Evolutionary conservation across 2,797 vertebrate species (phyloP), one percentile per base, ranked within the genome.

Genomic region (Phataginus tetradactyla): DNA sequence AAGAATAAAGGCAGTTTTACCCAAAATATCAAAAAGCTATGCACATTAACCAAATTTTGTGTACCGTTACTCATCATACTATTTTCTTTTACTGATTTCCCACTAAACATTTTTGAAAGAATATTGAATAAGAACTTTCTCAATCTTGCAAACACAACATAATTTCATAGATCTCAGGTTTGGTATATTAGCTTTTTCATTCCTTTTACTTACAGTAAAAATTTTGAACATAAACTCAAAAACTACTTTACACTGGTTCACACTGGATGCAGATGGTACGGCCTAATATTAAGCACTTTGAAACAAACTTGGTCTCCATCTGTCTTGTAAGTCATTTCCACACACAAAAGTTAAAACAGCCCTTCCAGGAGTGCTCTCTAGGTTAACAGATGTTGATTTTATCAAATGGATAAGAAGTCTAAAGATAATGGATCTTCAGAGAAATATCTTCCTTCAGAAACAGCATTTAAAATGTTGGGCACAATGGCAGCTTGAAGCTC

Each of bases 341-440:
- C 39, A 88, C 15, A 23, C 53, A 8, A 90, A 86, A 57, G 34
- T 37, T 15, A 69, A 91, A 63, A 96, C 12, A 93, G 55, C 7
- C 25, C 75, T 95, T 77, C 49, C 39, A 51, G 64, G 42, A 80
- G 81, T 12, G 17, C 27, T 71, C 23, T 63, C 29, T 68, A 25
- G 55, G 61, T 86, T 80, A 86, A 94, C 37, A 63, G 59, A 89
- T 81, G 51, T 39, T 71, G 83, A 78, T 51, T 66, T 91, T 93
- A 59, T 90, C 57, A 74, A 45, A 69, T 27, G 27, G 39, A 88
- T 71, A 92, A 68, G 69, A 3, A 39, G 8, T 77, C 64, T 87
- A 92, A 95, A 96, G 63, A 68, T 90, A 96, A 96, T 74, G 42
- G 51, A 81, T 88, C 34, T 71, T 94, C 81, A 90, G 79, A 96